Evolutionary conservation across 2,113 vertebrate genomes (phyloP).

Genomic region (Scomber colias): DNA sequence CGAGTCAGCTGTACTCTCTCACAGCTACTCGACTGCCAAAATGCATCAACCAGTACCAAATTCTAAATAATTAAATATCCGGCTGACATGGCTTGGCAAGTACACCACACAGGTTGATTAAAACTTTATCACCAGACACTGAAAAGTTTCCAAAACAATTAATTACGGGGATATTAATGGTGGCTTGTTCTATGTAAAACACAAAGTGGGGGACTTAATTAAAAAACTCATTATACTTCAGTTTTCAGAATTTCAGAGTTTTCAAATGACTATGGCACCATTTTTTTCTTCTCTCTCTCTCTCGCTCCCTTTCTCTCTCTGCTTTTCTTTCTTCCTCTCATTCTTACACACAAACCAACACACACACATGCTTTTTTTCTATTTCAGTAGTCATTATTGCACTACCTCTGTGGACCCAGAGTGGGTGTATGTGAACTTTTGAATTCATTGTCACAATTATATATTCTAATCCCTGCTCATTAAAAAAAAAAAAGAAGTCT

Average conservation of each 20-base stretch:
- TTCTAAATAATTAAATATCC: constrained; percentile 76
- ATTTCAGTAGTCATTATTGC: constrained; percentile 17
- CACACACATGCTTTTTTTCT: not conserved
- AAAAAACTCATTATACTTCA: constrained; percentile 83
- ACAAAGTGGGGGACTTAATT: constrained; percentile 81
- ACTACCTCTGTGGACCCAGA: constrained; percentile 32
- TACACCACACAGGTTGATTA: constrained; percentile 72
- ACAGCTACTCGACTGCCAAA: constrained; percentile 68
- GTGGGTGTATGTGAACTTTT: constrained; percentile 49
- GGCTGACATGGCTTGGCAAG: constrained; percentile 66
- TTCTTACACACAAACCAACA: constrained; percentile 33
- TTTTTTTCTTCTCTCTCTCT: constrained; percentile 24
- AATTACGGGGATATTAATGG: constrained; percentile 78
- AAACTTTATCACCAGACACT: constrained; percentile 78
- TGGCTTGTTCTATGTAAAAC: constrained; percentile 72
- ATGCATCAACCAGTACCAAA: constrained; percentile 76
- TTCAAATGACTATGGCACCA: constrained; percentile 64
- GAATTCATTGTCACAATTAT: constrained; percentile 68
- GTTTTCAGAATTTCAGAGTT: constrained; percentile 77
- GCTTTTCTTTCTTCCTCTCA: constrained; percentile 9
- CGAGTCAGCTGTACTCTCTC: constrained; percentile 34
- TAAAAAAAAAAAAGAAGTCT: not conserved
- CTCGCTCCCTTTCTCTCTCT: constrained; percentile 10
- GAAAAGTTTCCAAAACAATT: constrained; percentile 85
- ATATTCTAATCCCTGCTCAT: constrained; percentile 54